phyloP scores from a whole-genome alignment of 2,888 invertebrate genomes.

The Caenorhabditis zanzibari region DNA sequence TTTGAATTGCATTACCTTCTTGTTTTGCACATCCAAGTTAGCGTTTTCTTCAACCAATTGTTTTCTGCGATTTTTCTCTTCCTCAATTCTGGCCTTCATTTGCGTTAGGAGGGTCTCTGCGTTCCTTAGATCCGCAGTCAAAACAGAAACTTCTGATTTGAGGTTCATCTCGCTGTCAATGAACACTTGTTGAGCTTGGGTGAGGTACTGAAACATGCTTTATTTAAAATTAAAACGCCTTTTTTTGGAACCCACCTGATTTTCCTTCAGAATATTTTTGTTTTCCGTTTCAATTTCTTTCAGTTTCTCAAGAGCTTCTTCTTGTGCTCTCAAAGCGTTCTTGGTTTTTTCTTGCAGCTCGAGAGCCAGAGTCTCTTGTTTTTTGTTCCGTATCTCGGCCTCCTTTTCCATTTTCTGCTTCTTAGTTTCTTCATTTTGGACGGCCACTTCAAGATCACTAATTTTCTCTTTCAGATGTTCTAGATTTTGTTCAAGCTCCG shows the following conservation, averaged over 20 bases:
- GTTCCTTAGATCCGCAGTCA: slow-evolving; percentile 1
- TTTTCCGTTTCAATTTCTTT: slow-evolving; percentile 14
- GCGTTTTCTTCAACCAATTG: background rate
- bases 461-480: background rate
- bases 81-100: background rate
- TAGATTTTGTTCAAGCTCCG: slow-evolving; percentile 9
- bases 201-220: slow-evolving; percentile 26
- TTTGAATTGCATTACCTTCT: slow-evolving; percentile 11
- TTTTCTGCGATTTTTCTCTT: background rate
- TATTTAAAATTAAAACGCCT: background rate
- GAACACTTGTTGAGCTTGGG: slow-evolving; percentile 22
- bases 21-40: background rate
- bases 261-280: background rate
- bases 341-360: background rate
- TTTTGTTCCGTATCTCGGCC: background rate
- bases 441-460: background rate
- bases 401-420: slow-evolving; percentile 15
- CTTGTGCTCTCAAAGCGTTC: background rate
- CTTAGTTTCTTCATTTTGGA: slow-evolving; percentile 4
- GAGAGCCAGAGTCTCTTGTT: background rate
- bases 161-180: slow-evolving; percentile 42
- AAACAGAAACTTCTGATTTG: slow-evolving; percentile 13
- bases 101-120: background rate
- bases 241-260: background rate
- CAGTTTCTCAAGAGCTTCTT: slow-evolving; percentile 2